A percentile compares a stretch with the other conserved stretches of the same genome.
Evolutionary conservation across 2,888 invertebrate species (phyloP).

Genomic region (Prosapia bicincta): DNA sequence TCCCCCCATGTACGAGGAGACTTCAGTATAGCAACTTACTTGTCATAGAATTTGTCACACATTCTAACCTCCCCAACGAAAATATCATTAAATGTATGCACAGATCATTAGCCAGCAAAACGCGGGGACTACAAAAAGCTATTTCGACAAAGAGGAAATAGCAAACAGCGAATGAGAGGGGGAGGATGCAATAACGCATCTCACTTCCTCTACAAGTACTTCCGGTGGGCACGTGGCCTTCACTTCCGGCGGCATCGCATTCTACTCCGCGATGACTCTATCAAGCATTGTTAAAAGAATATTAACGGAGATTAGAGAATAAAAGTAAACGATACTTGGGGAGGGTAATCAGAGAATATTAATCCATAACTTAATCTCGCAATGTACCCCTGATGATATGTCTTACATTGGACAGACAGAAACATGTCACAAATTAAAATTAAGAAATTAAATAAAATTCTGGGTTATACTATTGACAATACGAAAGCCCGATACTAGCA

Average conservation of each 20-base stretch:
- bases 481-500: too few species aligned
- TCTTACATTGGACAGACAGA: too few species aligned
- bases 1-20: too few species aligned
- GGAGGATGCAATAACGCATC: constrained; percentile 21
- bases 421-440: too few species aligned
- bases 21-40: too few species aligned
- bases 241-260: constrained; percentile 21
- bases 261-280: not conserved
- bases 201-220: constrained; percentile 21
- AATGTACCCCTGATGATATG: too few species aligned
- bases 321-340: not conserved
- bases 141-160: not conserved
- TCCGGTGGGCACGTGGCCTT: not conserved
- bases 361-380: too few species aligned
- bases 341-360: not conserved
- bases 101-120: not conserved
- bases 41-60: not conserved
- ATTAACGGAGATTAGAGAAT: not conserved
- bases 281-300: not conserved
- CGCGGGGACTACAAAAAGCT: not conserved
- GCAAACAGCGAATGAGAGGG: constrained; percentile 10
- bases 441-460: too few species aligned
- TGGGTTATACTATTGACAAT: too few species aligned
- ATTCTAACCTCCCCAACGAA: not conserved
- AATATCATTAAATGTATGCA: not conserved